These are phyloP conservation scores for Rhopalosiphum maidis DNA, from an alignment of 1,140 invertebrate species.

Conservation along the genomic window DNA sequence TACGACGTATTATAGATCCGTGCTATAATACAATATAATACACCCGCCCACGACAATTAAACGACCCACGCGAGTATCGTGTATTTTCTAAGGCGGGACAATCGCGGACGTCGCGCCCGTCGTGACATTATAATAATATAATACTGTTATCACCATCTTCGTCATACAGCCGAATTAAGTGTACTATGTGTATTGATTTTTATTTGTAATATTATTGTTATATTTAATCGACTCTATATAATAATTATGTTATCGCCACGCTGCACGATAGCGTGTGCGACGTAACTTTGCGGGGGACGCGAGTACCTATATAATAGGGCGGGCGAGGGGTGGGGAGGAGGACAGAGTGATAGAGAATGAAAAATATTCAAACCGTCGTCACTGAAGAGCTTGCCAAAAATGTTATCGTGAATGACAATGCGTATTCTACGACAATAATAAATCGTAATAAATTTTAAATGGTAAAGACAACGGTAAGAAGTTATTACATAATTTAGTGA, in stretches of 20 bases:
- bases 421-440: neutral
- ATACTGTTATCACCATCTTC: neutral
- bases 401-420: neutral
- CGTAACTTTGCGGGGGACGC: neutral
- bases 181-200: neutral
- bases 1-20: neutral
- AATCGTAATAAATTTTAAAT: slow-evolving; percentile 4
- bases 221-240: neutral
- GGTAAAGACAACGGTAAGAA: neutral
- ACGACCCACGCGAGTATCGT: neutral
- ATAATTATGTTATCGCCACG: neutral
- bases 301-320: neutral
- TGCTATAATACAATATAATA: neutral
- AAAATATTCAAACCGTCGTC: neutral
- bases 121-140: neutral
- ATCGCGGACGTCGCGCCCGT: neutral
- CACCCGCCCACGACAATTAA: neutral
- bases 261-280: neutral
- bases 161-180: neutral
- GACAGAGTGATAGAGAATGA: neutral
- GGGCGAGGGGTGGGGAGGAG: too few species aligned
- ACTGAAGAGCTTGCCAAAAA: neutral
- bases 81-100: neutral
- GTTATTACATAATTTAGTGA: neutral
- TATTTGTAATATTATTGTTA: neutral